Evolutionary conservation across 2,888 invertebrate species (phyloP), one percentile per base, ranked within the genome.

Genomic region (Eristalinus aeneus): DNA sequence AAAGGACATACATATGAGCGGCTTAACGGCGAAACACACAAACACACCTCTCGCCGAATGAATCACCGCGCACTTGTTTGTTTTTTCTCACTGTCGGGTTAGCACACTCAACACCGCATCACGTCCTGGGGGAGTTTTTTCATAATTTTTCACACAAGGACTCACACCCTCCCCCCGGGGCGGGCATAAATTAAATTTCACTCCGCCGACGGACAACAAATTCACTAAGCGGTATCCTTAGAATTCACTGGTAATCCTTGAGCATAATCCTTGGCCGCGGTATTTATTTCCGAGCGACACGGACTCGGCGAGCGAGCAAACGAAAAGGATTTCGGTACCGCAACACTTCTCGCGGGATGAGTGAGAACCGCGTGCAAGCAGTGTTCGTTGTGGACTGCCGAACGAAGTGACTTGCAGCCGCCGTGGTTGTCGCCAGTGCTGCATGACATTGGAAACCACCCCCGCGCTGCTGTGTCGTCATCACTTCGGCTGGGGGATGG

Each of bases 201-300:
- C 22, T 36, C 32, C 46, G 46, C 46, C 46, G 39, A 1, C 39
- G 34, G 9, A n/a, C 27, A 58, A 6, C 12, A 69, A 81, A 84
- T 77, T 73, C 86, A 77, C 86, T 86, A 74, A 73, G 31, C 69
- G 82, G 54, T 20, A 82, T 86, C 86, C 86, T 86, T 78, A 78
- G 74, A 86, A 86, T 86, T 78, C 86, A 86, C 86, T 86, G 86
- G 82, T 86, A 86, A 82, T 82, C 86, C 82, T 82, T 82, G 64
- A 85, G 81, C 72, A 73, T 85, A 85, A 85, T 85, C 85, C 85
- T 16, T 86, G 69, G 77, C 67, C 78, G 77, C 71, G 81, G 54
- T 76, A 78, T 82, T 82, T 86, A 86, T 82, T 63, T 72, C 54
- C 77, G 63, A 81, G 77, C 60, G 69, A 39, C n/a, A 16, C 56